A percentile compares a stretch with the other conserved stretches of the same genome.
phyloP scores from a whole-genome alignment of 2,113 vertebrate species.

The Pelobates fuscus region DNA sequence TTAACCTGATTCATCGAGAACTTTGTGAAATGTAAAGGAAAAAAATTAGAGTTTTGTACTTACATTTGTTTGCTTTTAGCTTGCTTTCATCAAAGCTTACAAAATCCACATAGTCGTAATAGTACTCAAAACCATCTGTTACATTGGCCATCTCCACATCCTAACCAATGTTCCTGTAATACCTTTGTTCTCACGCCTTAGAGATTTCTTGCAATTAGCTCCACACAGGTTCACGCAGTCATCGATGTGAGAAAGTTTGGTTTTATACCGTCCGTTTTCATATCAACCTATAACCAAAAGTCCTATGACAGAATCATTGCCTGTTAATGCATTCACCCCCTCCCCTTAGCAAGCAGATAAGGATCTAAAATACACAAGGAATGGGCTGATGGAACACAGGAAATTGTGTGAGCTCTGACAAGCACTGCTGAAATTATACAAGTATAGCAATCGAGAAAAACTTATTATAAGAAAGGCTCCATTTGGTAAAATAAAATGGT shows the following conservation, averaged over 20 bases:
- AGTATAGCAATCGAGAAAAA: background rate
- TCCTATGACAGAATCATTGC: background rate
- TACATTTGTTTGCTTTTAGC: slow-evolving; percentile 85
- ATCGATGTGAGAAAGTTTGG: background rate
- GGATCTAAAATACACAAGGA: background rate
- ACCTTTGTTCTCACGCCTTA: background rate
- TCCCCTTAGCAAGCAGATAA: background rate
- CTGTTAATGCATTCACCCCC: background rate
- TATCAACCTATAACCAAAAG: background rate
- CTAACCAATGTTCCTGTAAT: slow-evolving; percentile 2
- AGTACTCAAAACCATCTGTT: slow-evolving; percentile 76
- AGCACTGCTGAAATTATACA: background rate
- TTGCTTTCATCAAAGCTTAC: slow-evolving; percentile 81
- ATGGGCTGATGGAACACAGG: slow-evolving; percentile 17
- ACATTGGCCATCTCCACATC: slow-evolving; percentile 60
- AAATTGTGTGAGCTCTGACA: slow-evolving; percentile 1
- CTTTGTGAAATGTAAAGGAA: no score
- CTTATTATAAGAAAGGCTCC: no score
- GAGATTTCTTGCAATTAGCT: background rate
- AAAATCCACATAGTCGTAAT: slow-evolving; percentile 84
- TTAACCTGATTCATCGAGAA: no score
- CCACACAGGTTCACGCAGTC: background rate
- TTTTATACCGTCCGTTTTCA: background rate
- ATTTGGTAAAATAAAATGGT: no score
- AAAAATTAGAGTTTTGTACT: no score